Conservation (phyloP, 2,113 vertebrate genomes). For the Gasterosteus nipponicus region DNA sequence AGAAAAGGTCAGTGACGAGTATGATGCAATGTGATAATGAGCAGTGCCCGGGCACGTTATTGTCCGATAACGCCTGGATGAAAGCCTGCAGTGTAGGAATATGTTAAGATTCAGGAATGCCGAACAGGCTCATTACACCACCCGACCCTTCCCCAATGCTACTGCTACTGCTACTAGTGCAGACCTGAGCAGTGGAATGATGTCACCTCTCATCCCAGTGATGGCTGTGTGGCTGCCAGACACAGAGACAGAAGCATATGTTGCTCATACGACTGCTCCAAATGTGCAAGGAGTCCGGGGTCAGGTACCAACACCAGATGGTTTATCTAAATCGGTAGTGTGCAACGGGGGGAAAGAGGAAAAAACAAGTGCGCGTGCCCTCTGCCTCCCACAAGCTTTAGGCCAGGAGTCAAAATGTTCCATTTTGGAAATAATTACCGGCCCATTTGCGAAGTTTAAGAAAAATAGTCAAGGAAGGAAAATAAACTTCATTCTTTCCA, state of each 20-base stretch:
- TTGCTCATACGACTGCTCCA: slow-evolving; percentile 68
- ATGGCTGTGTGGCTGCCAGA: slow-evolving; percentile 69
- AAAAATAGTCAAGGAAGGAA: slow-evolving; percentile 1
- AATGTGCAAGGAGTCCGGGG: slow-evolving; percentile 67
- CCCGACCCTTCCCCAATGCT: neutral
- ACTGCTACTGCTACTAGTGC: slow-evolving; percentile 31
- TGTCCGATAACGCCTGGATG: slow-evolving; percentile 24
- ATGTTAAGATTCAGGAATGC: slow-evolving; percentile 28
- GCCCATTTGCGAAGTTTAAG: slow-evolving; percentile 31
- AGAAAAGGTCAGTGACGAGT: slow-evolving; percentile 4
- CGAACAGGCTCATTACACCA: slow-evolving; percentile 17
- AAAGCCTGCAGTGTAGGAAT: slow-evolving; percentile 3
- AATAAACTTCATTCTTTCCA: neutral
- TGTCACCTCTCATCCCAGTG: slow-evolving; percentile 67
- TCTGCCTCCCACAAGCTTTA: slow-evolving; percentile 47
- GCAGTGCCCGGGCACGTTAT: slow-evolving; percentile 6
- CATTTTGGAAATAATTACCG: slow-evolving; percentile 49
- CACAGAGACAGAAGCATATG: slow-evolving; percentile 74
- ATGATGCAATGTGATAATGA: neutral
- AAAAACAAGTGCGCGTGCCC: slow-evolving; percentile 44
- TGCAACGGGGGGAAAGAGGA: slow-evolving; percentile 23
- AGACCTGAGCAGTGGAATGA: slow-evolving; percentile 62
- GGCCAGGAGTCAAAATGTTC: slow-evolving; percentile 62
- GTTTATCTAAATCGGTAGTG: slow-evolving; percentile 69
- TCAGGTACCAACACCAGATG: slow-evolving; percentile 72